These are phyloP conservation scores for Pocillopora meandrina DNA, from an alignment of 92 coral and sea anemone species.

Conservation along the genomic window DNA sequence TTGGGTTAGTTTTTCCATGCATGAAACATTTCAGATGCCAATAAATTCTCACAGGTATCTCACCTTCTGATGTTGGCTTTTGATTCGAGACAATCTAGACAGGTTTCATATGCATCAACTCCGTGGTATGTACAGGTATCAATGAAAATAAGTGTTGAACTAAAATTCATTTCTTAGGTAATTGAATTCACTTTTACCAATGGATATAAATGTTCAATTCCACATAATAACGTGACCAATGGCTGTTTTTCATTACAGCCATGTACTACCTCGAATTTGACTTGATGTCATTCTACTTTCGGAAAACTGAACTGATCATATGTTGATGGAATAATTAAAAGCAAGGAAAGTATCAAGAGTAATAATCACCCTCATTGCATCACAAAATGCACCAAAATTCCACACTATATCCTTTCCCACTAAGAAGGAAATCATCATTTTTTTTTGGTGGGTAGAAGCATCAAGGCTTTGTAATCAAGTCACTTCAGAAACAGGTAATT, in stretches of 20 bases:
- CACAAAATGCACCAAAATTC: slow-evolving; percentile 44
- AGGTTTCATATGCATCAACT: neutral
- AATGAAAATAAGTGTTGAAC: neutral
- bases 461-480: slow-evolving; percentile 46
- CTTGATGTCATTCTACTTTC: no score
- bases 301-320: no score
- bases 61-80: slow-evolving; percentile 41
- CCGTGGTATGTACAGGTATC: neutral
- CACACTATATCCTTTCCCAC: slow-evolving; percentile 34
- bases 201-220: slow-evolving; percentile 1
- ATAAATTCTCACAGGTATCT: neutral
- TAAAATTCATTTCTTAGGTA: neutral
- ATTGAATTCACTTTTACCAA: no score
- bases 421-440: slow-evolving; percentile 24
- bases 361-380: slow-evolving; percentile 41
- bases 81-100: slow-evolving; percentile 36
- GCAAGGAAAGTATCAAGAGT: neutral
- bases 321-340: neutral
- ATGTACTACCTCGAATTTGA: no score
- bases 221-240: slow-evolving; percentile 45
- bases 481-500: neutral
- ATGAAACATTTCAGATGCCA: no score
- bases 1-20: no score
- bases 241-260: slow-evolving; percentile 28
- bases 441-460: slow-evolving; percentile 16